Evolutionary conservation across 2,888 invertebrate species (phyloP).

Genomic region (Pyrocoelia pectoralis): DNA sequence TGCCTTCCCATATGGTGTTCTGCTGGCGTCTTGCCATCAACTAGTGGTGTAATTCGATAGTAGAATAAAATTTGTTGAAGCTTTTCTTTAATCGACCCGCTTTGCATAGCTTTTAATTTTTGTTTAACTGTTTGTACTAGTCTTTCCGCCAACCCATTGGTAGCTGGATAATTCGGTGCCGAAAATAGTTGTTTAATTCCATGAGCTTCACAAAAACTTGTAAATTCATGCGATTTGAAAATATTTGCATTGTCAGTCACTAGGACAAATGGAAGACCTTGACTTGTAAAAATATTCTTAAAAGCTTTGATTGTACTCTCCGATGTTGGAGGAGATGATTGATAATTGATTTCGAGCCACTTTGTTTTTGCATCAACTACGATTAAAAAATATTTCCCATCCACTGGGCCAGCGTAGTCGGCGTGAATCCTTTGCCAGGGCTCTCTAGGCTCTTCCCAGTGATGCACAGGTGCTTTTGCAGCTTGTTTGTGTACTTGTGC

Average conservation of each 20-base stretch:
- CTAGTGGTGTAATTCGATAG: not conserved
- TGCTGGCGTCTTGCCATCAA: not conserved
- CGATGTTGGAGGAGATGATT: no score
- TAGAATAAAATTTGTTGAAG: not conserved
- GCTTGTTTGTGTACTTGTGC: not conserved
- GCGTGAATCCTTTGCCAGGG: no score
- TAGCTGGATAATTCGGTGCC: not conserved
- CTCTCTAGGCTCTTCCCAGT: no score
- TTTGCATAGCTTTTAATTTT: not conserved
- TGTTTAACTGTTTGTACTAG: not conserved
- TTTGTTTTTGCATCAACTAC: no score
- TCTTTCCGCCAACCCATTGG: no score
- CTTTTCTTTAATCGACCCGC: not conserved
- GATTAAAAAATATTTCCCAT: not conserved
- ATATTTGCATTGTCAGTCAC: no score
- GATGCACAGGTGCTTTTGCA: not conserved
- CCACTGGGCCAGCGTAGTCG: no score
- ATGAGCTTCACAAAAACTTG: no score
- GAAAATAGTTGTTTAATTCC: constrained; percentile 5
- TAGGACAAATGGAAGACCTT: no score
- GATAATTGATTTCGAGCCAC: no score
- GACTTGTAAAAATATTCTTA: no score
- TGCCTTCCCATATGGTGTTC: constrained; percentile 1
- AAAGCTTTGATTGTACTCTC: not conserved
- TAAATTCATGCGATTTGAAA: no score